Evolutionary conservation across 2,113 vertebrate species (phyloP), one percentile per base, ranked within the genome.

Genomic region (Gasterosteus aculeatus): DNA sequence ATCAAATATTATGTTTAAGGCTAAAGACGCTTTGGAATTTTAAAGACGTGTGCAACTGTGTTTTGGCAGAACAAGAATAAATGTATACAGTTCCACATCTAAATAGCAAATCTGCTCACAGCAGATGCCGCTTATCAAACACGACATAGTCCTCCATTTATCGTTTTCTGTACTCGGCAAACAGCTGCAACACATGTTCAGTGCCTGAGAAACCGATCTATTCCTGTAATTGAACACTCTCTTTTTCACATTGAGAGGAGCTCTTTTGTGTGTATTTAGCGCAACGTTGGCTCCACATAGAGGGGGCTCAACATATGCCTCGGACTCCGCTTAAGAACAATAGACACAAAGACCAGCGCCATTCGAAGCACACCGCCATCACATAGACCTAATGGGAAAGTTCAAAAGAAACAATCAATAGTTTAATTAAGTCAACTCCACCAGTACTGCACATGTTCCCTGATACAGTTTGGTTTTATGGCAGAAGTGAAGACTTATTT

Each of bases 361-460:
- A 78, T 35, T 79, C 12, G 29, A 49, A 70, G 57, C 46, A 44
- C 22, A 41, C 35, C 0, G 58, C 57, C 58, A 77, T 64, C 63
- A 76, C 33, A 70, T 65, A 69, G 76, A 85, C 49, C 63, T 42
- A 72, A 61, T 6, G 33, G 67, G 64, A 82, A 59, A 72, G 8
- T 69, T 73, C 69, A 22, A 64, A 31, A 69, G 65, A 71, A 61
- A 68, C 41, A 78, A 85, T 89, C 87, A 54, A 91, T 90, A 88
- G 22, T 60, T 69, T 75, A 81, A 86, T 73, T 72, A 89, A 75
- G 80, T 77, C 83, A 79, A 79, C 67, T 51, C n/a, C 54, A 67
- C 61, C 70, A 42, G 78, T 70, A 58, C 72, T 58, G 75, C 68
- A 73, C 39, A 67, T 64, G 26, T 58, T 77, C 44, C 63, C 31